Conservation (phyloP, 2,888 invertebrate species). For the Ophion ellenae region DNA sequence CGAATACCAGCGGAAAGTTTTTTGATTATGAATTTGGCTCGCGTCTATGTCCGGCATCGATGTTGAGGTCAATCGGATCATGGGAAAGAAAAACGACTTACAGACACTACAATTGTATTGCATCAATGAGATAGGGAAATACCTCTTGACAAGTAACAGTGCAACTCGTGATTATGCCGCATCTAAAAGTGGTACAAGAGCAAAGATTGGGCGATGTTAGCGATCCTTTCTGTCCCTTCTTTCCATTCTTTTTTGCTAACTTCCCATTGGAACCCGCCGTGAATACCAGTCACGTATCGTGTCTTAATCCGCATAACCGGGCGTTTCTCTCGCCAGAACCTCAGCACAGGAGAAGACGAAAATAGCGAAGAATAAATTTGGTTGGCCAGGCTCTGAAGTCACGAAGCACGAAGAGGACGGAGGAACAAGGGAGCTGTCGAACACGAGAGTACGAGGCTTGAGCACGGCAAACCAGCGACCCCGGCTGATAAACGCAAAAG, state of each 20-base stretch:
- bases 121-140: too few relatives aligned
- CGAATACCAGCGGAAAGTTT: too few relatives aligned
- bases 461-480: not conserved
- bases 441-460: not conserved
- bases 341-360: constrained; percentile 20
- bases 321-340: constrained; percentile 9
- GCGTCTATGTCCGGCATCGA: not conserved
- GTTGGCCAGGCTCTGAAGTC: constrained; percentile 51
- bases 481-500: not conserved
- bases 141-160: not conserved
- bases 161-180: not conserved
- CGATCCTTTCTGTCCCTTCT: not conserved
- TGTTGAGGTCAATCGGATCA: too few relatives aligned
- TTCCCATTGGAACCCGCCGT: not conserved
- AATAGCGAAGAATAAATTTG: constrained; percentile 52
- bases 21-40: not conserved
- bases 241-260: not conserved
- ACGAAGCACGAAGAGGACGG: constrained; percentile 26
- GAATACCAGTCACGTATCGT: not conserved
- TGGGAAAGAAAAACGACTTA: too few relatives aligned
- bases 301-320: not conserved
- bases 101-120: too few relatives aligned
- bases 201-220: not conserved
- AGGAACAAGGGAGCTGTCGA: constrained; percentile 18
- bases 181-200: not conserved